Evolutionary conservation across 1,140 invertebrate species (phyloP), one percentile per base, ranked within the genome.

Genomic region (Batillaria attramentaria): DNA sequence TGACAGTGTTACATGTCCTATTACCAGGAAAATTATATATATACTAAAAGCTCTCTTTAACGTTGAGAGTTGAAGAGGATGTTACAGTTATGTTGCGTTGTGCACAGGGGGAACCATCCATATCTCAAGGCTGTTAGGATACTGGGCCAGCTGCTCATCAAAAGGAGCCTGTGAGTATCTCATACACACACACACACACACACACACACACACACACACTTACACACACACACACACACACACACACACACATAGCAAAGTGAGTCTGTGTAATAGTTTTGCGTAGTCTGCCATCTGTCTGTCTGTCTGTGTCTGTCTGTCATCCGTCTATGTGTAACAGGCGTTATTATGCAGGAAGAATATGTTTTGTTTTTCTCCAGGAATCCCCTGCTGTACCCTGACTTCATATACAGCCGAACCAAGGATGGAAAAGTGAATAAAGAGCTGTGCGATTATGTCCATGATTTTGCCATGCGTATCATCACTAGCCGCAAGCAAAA

Each of bases 381-480:
- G 33, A 66, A 72, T 10, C 72, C 70, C 20, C 79, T 42, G 54
- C 42, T 81, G 18, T 74, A 77, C 42, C 69, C 57, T 50, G 79
- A 83, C 37, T 78, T 80, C 41, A 72, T 81, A 16, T 84, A 74
- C 68, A 77, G 80, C 33, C 68, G 79, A 57, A 83, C 79, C 31
- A 24, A 35, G n/a, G 60, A 81, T 20, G 84, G 84, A 8, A 72
- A 57, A 73, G 50, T 46, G 28, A 83, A 81, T 66, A 50, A 57
- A 28, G 72, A 79, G 42, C 62, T 80, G 57, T 84, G 84, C 60
- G 28, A 83, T 18, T 83, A 77, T 50, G 82, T 84, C 1, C 84
- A 84, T 39, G n/a, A 76, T 8, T 69, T 84, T 0, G 57, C 84
- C 35, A 70, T 74, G 41, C 79, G 77, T 28, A 79, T 84, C 39